Conservation (phyloP, 2,797 vertebrate genomes). For the Crocidura indochinensis region DNA sequence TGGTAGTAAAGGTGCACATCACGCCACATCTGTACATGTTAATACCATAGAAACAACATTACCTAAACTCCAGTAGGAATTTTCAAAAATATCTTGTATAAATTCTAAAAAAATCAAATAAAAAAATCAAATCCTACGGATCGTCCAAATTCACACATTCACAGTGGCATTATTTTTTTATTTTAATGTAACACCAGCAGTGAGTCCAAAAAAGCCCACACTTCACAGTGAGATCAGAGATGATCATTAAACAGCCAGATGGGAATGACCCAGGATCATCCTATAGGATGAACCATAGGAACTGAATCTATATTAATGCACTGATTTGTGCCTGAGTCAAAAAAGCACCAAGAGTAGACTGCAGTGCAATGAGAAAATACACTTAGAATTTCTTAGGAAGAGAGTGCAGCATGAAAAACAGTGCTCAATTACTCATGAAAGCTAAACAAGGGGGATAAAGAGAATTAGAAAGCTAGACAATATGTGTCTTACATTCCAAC, state of each 20-base stretch:
- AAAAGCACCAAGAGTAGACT: too few relatives aligned
- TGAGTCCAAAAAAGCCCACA: neutral
- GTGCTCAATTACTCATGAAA: neutral
- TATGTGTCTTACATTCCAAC: neutral
- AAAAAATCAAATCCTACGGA: neutral
- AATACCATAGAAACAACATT: too few relatives aligned
- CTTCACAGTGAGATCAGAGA: neutral
- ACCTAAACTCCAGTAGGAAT: too few relatives aligned
- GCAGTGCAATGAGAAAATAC: neutral
- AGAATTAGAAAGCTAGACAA: too few relatives aligned
- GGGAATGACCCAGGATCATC: neutral
- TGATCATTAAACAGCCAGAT: neutral
- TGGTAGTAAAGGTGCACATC: too few relatives aligned
- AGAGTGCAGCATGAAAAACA: neutral
- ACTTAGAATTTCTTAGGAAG: constrained; percentile 19
- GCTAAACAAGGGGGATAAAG: neutral
- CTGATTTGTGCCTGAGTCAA: too few relatives aligned
- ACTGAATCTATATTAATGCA: neutral
- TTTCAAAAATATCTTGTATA: too few relatives aligned
- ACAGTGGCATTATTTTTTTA: neutral
- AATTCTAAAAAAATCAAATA: too few relatives aligned
- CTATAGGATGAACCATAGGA: neutral
- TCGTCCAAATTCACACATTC: constrained; percentile 23
- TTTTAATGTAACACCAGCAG: neutral
- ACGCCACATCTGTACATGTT: too few relatives aligned